phyloP scores from a whole-genome alignment of 1,140 invertebrate species.

The Trichonephila clavipes region DNA sequence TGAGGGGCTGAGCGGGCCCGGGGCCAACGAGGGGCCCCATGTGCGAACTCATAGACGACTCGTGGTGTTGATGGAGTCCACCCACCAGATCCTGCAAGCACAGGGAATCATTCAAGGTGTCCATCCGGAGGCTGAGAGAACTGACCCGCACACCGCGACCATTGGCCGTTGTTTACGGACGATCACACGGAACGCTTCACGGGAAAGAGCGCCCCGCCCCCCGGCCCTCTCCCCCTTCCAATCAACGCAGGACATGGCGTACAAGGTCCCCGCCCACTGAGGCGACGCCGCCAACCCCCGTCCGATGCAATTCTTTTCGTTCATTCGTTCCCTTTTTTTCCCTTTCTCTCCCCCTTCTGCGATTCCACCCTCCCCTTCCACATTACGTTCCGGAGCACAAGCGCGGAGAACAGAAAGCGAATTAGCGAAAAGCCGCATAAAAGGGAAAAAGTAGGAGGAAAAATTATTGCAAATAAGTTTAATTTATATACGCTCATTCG shows the following conservation, averaged over 20 bases:
- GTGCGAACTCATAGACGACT: slow-evolving; percentile 44
- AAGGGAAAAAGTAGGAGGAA: slow-evolving; percentile 72
- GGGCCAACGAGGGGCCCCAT: slow-evolving; percentile 48
- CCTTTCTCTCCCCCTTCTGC: neutral
- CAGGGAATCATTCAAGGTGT: slow-evolving; percentile 79
- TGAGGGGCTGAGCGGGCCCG: slow-evolving; percentile 64
- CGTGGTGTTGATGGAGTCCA: slow-evolving; percentile 76
- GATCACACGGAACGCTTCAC: slow-evolving; percentile 42
- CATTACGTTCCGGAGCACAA: slow-evolving; percentile 66
- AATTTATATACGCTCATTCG: slow-evolving; percentile 76
- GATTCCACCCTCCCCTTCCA: neutral
- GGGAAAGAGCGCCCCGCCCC: slow-evolving; percentile 27
- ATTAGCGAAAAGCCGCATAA: slow-evolving; percentile 75
- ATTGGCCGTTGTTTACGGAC: slow-evolving; percentile 67
- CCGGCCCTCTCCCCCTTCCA: slow-evolving; percentile 36
- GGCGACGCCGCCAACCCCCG: slow-evolving; percentile 46
- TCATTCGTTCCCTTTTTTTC: slow-evolving; percentile 39
- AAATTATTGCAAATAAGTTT: slow-evolving; percentile 77
- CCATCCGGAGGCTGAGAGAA: slow-evolving; percentile 78
- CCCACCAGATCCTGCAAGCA: slow-evolving; percentile 79
- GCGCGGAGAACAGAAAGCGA: slow-evolving; percentile 50
- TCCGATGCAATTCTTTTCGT: slow-evolving; percentile 19
- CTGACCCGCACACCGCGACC: slow-evolving; percentile 49
- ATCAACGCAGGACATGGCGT: slow-evolving; percentile 47
- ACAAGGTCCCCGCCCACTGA: slow-evolving; percentile 49